Evolutionary conservation across 30 jellyfish, hydroid and myxozoan species (phyloP), one percentile per base, ranked within the genome.

Genomic region (Sanderia malayensis): DNA sequence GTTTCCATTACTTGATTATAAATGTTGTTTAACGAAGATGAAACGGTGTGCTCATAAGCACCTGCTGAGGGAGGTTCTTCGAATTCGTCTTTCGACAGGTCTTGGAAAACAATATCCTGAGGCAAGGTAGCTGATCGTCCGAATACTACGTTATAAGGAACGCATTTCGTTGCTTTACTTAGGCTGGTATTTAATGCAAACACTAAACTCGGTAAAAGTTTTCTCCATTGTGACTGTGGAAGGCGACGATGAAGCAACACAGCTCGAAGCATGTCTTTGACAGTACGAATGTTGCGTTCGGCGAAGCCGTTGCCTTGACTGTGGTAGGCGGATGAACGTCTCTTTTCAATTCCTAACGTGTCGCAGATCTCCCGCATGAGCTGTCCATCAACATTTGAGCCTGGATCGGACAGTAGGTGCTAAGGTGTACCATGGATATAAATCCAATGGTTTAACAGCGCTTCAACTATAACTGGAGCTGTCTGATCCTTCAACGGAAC

Each of bases 271-370:
- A 37, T 4, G 52, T 37, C 13, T 37, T 37, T 37, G 13, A 37
- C 52, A 4, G 52, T 37, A 4, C 52, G 52, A 13, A 37, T 37
- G 52, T 37, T 37, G 52, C 52, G 10, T 13, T 37, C 52, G 6
- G 52, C 52, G 13, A 37, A 37, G 52, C 52, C 52, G 13, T 37
- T 37, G 4, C 73, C 73, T 30, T 61, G 73, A 20, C 73, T 61
- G n/a, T n/a, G n/a, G 11, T 25, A 66, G 69, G 70, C 79, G 28
- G 79, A 66, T 17, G 79, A 66, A 10, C 68, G 70, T 11, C 47
- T 44, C 52, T 33, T 17, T 47, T 34, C 71, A 4, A 69, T 28
- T 11, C 81, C 67, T 9, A 69, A 18, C 23, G 47, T n/a, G 47
- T 69, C 44, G 44, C 81, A 69, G 25, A 69, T 25, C 3, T 69